Base-by-base conservation (phyloP, 2,797 vertebrate species). In the Crenuchus spilurus region DNA sequence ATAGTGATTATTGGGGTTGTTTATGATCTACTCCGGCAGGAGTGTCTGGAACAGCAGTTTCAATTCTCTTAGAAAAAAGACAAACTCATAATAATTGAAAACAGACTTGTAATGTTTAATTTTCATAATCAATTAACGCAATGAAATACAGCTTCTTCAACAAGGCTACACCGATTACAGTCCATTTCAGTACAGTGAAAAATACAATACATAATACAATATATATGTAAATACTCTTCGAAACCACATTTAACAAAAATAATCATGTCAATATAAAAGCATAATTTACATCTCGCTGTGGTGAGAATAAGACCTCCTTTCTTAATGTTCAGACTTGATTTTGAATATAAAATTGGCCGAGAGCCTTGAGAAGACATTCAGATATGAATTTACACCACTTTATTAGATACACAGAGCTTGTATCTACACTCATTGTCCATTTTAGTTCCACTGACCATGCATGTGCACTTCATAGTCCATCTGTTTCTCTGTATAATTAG, bases 231-330 rank as follows among this genome's bases (percentile, higher is more conserved):
- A 24, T 22, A 49, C 0, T 30, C n/a, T 18, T 20, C 18, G 20
- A 58, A 58, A 35, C 55, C 55, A 57, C 54, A 57, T 57, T 31
- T 33, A 31, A 35, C 55, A 58, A 58, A 58, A 58, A 58, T 33
- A 33, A 11, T 9, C 55, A 20, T 35, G 30, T 33, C 9, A 20
- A 22, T 58, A 58, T 33, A 58, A 58, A 58, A 58, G 20, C 55
- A 58, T 31, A 35, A 35, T 20, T n/a, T 20, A 20, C 30, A 20
- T 2, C 14, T 33, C 28, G 26, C 28, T 9, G 52, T 14, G 0
- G 24, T 14, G 52, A 30, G 26, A 6, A 7, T 28, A 16, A 54
- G 10, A 24, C 1, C 48, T 26, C 14, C 8, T 3, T 35, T 22
- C 11, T 26, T 14, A 13, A 24, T 4, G 1, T 51, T 14, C 9